Evolutionary conservation across 2,113 vertebrate genomes (phyloP).

Genomic region (Paradisaea rubra): DNA sequence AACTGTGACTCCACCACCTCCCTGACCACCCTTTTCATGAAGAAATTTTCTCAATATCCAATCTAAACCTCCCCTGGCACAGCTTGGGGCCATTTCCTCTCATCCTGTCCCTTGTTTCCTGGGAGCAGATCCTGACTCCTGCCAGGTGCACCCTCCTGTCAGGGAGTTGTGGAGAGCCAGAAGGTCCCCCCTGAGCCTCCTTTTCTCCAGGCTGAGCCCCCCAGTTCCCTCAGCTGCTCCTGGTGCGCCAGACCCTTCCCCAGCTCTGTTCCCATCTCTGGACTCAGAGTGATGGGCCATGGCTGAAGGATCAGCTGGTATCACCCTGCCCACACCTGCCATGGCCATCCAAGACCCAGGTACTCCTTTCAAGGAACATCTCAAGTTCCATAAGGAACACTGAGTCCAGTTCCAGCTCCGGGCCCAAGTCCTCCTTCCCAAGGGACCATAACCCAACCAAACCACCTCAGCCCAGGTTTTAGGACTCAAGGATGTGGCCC

Average conservation of each 20-base stretch:
- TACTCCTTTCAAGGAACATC: background rate
- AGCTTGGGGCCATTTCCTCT: background rate
- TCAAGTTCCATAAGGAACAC: background rate
- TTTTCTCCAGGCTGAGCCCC: background rate
- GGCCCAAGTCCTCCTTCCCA: background rate
- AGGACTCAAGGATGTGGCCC: background rate
- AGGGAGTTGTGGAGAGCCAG: background rate
- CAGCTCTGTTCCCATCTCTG: background rate
- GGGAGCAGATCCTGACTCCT: background rate
- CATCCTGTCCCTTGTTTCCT: background rate
- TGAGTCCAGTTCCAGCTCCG: background rate
- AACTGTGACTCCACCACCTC: background rate
- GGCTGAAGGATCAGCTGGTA: background rate
- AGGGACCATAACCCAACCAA: background rate
- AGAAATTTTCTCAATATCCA: background rate
- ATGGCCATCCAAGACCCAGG: background rate
- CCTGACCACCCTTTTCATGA: background rate
- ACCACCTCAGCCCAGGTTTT: background rate
- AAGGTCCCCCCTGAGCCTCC: background rate
- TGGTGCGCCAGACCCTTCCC: background rate
- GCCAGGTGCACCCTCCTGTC: fast-evolving
- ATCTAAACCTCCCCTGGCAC: background rate
- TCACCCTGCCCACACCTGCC: background rate
- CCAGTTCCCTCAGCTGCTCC: background rate
- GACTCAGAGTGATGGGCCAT: background rate